Percentiles rank a stretch among this genome's conserved stretches.
These are phyloP conservation scores for Colostygia pectinataria DNA, from an alignment of 2,888 invertebrate genomes.

Conservation along the genomic window DNA sequence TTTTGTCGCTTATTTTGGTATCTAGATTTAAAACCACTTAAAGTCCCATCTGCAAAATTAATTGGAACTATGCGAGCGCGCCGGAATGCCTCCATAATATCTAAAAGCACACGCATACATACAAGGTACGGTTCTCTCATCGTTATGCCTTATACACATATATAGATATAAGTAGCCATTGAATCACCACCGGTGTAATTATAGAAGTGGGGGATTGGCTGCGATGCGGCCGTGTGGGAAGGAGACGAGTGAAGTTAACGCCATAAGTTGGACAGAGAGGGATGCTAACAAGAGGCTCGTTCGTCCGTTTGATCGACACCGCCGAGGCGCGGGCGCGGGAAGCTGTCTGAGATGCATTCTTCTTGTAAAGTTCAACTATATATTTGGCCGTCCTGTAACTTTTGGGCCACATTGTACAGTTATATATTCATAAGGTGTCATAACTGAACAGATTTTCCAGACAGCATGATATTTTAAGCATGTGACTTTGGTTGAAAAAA, in stretches of 20 bases:
- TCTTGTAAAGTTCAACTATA: conserved; percentile 81
- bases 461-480: conserved; percentile 8
- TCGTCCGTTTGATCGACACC: conserved; percentile 82
- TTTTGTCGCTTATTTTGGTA: conserved; percentile 12
- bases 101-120: conserved; percentile 72
- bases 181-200: conserved; percentile 83
- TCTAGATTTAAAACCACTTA: conserved; percentile 34
- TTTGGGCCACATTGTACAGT: conserved; percentile 59
- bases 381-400: conserved; percentile 69
- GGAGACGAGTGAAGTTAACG: conserved; percentile 53
- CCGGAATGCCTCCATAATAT: conserved; percentile 65
- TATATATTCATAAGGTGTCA: conserved; percentile 55
- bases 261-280: conserved; percentile 60
- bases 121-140: conserved; percentile 73
- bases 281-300: conserved; percentile 80
- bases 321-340: conserved; percentile 78
- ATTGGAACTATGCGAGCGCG: conserved; percentile 56
- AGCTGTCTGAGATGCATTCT: conserved; percentile 79
- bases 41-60: conserved; percentile 57
- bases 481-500: conserved; percentile 19
- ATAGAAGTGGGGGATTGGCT: conserved; percentile 84
- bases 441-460: conserved; percentile 34
- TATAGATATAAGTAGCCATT: conserved; percentile 82
- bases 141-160: conserved; percentile 72
- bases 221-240: conserved; percentile 71